Base-by-base conservation (phyloP, 2,888 invertebrate species). In the Oxyteleia sp. region DNA sequence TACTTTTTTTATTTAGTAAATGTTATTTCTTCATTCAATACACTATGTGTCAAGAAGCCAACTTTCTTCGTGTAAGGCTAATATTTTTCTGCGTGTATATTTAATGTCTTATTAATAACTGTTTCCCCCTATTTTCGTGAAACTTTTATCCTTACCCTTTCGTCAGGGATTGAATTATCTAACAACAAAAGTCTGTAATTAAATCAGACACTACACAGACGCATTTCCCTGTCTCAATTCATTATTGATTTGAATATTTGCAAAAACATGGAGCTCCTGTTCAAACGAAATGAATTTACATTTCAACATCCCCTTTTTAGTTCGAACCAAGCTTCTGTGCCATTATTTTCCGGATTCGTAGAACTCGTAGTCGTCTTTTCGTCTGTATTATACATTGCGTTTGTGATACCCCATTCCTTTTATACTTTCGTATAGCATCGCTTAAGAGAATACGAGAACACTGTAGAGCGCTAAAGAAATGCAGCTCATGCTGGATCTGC, bases 351-450 rank as follows among this genome's bases (percentile, higher is more conserved):
- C 55, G 57, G 69, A 55, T 68, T 75, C 75, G 57, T 18, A 57
- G 64, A 5, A 55, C 53, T 57, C 76, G 57, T 57, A 43, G 49
- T 71, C 71, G 57, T 59, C 59, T 47, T 61, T 63, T 51, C 66
- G 61, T 68, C 69, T 74, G 74, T 64, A 79, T 64, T 79, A 69
- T 74, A 45, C 64, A 64, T 75, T 57, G 74, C 55, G 74, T 75
- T 81, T 74, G 57, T 83, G 66, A 79, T 83, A 79, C 69, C 72
- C 68, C 63, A 83, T 83, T 83, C 83, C 76, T 79, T 79, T 83
- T 83, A 74, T 68, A 72, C 69, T 74, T 75, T 74, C 61, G 69
- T 69, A 66, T 64, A 74, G 63, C 63, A 35, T 55, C 74, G 68
- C 79, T 79, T 74, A 79, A 74, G 74, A 75, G 83, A 83, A 74